Percentiles rank a stretch among this genome's conserved stretches.
Conservation (phyloP, 1,140 invertebrate species). For the Pachyrhynchus sulphureomaculatus region DNA sequence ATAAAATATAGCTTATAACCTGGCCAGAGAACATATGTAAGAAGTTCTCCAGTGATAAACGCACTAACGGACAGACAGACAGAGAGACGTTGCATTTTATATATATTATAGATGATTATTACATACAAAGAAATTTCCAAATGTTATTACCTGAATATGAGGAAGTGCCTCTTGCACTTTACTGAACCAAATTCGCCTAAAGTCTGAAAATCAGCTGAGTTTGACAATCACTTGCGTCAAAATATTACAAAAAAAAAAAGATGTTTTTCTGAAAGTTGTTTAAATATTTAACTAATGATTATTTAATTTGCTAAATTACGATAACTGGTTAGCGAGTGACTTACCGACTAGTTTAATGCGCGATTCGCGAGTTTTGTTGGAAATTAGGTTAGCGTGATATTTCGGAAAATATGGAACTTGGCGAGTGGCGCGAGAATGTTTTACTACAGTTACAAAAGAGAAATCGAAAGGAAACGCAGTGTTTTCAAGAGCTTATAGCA, state of each 20-base stretch:
- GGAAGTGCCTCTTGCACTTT: too few species aligned
- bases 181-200: too few species aligned
- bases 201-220: too few species aligned
- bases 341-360: conserved; percentile 4
- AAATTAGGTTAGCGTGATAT: neutral
- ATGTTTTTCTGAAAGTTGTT: conserved; percentile 10
- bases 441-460: conserved; percentile 59
- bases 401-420: conserved; percentile 18
- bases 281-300: neutral
- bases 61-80: too few species aligned
- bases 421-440: conserved; percentile 59
- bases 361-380: neutral
- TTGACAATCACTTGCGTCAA: too few species aligned
- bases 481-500: conserved; percentile 64
- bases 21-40: too few species aligned
- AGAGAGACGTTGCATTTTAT: too few species aligned
- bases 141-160: too few species aligned
- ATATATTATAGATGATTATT: too few species aligned
- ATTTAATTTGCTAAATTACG: conserved; percentile 5
- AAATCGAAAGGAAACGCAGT: conserved; percentile 59
- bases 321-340: neutral
- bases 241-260: conserved; percentile 1
- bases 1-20: too few species aligned
- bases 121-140: too few species aligned
- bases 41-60: too few species aligned